A percentile compares a stretch with the other conserved stretches of the same genome.
phyloP scores from a whole-genome alignment of 2,113 vertebrate genomes.

The Amazona guildingii region DNA sequence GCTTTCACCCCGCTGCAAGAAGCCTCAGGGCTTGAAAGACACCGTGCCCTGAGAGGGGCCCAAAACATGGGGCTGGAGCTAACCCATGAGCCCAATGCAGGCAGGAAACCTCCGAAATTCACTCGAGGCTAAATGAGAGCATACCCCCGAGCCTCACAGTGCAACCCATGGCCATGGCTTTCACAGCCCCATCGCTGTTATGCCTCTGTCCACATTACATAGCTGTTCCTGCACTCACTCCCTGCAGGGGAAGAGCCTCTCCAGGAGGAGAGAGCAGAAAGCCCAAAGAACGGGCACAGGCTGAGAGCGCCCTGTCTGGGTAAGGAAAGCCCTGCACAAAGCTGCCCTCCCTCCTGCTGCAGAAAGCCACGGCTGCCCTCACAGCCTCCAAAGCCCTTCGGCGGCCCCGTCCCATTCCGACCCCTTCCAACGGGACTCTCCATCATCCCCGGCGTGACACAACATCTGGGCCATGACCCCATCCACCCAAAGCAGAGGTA shows the following conservation, averaged over 20 bases:
- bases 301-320: neutral
- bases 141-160: neutral
- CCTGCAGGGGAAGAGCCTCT: accelerated
- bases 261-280: neutral
- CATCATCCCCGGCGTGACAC: neutral
- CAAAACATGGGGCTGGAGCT: neutral
- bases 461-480: neutral
- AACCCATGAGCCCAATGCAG: neutral
- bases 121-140: neutral
- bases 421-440: neutral
- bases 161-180: accelerated
- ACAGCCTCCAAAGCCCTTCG: neutral
- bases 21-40: neutral
- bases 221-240: accelerated
- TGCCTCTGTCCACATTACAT: accelerated
- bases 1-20: neutral
- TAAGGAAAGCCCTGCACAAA: neutral
- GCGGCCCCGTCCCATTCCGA: neutral
- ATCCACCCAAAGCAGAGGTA: neutral
- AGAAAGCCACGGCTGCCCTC: neutral
- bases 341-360: neutral
- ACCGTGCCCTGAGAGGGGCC: neutral
- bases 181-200: accelerated
- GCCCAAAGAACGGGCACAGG: neutral
- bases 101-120: neutral